Evolutionary conservation across 2,113 vertebrate genomes (phyloP), one percentile per base, ranked within the genome.

Genomic region (Camelus dromedarius): DNA sequence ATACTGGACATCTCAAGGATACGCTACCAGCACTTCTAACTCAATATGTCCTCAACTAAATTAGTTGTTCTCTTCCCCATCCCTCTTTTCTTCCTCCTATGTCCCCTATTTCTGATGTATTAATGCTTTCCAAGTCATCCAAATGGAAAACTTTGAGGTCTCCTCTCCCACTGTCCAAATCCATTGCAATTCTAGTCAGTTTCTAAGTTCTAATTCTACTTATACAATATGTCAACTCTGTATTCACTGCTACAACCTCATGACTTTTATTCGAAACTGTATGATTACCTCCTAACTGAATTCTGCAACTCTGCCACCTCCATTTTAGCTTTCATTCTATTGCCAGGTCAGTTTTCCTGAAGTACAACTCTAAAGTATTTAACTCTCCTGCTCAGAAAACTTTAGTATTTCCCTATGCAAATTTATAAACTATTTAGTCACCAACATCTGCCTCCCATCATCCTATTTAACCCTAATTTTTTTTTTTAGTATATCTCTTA

Each of bases 161-260:
- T 89, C 60, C 35, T 92, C 66, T 67, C 72, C 56, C 64, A 8
- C 18, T 7, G 7, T 32, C 32, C 60, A 92, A 50, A 20, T 67
- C 64, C 67, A 42, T 52, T 93, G 52, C 50, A 69, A 64, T 80
- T 42, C 67, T 58, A 24, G 18, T 86, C 48, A 18, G 22, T 83
- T 86, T 93, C 66, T 86, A 76, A 89, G 48, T 58, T 60, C 91
- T 91, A 24, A 28, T 75, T 52, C 54, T 80, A 42, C 38, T 91
- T 89, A 38, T 89, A 67, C 13, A 67, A 4, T 32, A 56, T 52
- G 80, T 75, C 62, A 52, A 35, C 60, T 91, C 48, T 66, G 1
- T 46, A 30, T 26, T 91, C 54, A 67, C 16, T 15, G 28, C 38
- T 50, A 70, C 32, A 32, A 2, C 20, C 46, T 60, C 77, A 35